These are phyloP conservation scores for Thereva unica DNA, from an alignment of 2,888 invertebrate species.

Conservation along the genomic window DNA sequence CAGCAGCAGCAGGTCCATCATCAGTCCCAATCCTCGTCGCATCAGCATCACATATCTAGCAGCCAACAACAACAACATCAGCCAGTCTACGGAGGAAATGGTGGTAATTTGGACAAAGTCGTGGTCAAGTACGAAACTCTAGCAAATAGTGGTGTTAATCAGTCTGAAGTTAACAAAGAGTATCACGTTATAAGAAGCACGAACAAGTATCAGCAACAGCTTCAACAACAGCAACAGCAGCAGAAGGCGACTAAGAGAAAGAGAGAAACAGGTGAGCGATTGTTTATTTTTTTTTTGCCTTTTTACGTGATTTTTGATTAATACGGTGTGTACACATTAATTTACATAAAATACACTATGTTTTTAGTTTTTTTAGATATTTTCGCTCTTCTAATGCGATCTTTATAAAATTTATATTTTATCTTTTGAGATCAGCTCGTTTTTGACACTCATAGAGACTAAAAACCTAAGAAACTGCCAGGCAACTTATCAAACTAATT, in stretches of 20 bases:
- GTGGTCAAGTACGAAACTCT: slow-evolving; percentile 41
- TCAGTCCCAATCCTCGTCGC: slow-evolving; percentile 25
- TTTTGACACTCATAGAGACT: too few relatives aligned
- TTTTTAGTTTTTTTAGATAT: too few relatives aligned
- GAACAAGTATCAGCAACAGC: slow-evolving; percentile 45
- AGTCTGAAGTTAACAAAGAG: slow-evolving; percentile 39
- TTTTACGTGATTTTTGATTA: too few relatives aligned
- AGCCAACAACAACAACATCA: slow-evolving; percentile 30
- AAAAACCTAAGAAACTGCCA: too few relatives aligned
- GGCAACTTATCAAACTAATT: too few relatives aligned
- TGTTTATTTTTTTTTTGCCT: not conserved
- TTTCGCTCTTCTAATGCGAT: too few relatives aligned
- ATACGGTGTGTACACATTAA: too few relatives aligned
- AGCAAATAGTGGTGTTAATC: slow-evolving; percentile 31
- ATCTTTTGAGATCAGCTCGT: too few relatives aligned
- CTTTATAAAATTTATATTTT: too few relatives aligned
- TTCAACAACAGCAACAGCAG: slow-evolving; percentile 40
- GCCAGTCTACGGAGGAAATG: slow-evolving; percentile 36
- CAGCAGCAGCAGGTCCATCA: slow-evolving; percentile 30
- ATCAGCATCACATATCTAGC: slow-evolving; percentile 25
- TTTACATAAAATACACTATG: too few relatives aligned
- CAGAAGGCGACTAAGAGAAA: slow-evolving; percentile 46
- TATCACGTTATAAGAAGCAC: slow-evolving; percentile 44
- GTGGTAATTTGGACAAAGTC: slow-evolving; percentile 40
- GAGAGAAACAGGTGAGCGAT: slow-evolving; percentile 47